A percentile compares a stretch with the other conserved stretches of the same genome.
These are phyloP conservation scores for Scomberomorus guttatus DNA, from an alignment of 2,797 vertebrate genomes.

Conservation along the genomic window DNA sequence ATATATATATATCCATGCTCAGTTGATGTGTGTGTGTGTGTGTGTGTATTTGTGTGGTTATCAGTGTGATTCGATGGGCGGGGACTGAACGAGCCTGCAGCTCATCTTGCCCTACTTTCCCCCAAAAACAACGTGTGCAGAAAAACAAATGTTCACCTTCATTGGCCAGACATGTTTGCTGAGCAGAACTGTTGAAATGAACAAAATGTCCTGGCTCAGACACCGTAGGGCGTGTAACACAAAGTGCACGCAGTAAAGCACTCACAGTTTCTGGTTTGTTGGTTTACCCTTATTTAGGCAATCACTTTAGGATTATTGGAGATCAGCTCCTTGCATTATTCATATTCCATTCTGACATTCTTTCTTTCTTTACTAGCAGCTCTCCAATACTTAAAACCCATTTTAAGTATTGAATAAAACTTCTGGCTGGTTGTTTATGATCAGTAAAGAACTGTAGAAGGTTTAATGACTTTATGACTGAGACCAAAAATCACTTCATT, in stretches of 20 bases:
- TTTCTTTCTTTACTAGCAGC: background rate
- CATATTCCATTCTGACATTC: background rate
- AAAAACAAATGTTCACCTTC: constrained; percentile 63
- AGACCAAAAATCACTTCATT: no score
- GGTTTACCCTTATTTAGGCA: constrained; percentile 6
- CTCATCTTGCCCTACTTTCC: constrained; percentile 74
- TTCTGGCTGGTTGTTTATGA: no score
- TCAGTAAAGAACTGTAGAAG: no score
- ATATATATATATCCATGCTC: background rate
- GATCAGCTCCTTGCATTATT: background rate
- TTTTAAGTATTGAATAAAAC: no score
- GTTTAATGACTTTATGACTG: no score
- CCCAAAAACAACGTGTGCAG: constrained; percentile 47
- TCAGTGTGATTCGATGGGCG: constrained; percentile 45
- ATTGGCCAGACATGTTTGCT: constrained; percentile 26
- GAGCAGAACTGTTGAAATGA: constrained; percentile 31
- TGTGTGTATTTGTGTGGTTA: background rate
- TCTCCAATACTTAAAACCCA: no score
- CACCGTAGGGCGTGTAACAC: background rate
- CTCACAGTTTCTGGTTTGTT: constrained; percentile 38
- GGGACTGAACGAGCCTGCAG: constrained; percentile 67
- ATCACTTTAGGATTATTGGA: constrained; percentile 1
- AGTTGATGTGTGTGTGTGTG: constrained; percentile 19
- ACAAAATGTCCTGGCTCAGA: constrained; percentile 28
- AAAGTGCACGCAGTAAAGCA: constrained; percentile 26